These are phyloP conservation scores for Eupithecia tripunctaria DNA, from an alignment of 2,888 invertebrate species.

Conservation along the genomic window DNA sequence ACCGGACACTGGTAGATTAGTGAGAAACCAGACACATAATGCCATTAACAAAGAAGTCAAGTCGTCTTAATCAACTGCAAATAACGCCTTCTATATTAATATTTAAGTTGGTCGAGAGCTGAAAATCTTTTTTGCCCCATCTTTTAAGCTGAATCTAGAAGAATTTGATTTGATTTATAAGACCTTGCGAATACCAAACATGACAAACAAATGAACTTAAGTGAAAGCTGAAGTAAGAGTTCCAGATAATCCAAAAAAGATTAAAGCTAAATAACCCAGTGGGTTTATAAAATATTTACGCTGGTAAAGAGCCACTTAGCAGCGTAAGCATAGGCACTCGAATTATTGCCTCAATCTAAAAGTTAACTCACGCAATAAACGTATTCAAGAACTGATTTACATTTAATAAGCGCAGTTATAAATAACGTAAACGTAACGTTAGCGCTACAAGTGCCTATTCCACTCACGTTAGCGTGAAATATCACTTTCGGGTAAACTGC, in stretches of 20 bases:
- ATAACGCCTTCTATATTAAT: background rate
- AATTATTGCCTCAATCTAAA: constrained; percentile 27
- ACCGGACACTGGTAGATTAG: too few species aligned
- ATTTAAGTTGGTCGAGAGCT: background rate
- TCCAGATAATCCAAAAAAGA: background rate
- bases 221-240: background rate
- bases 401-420: constrained; percentile 25
- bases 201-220: background rate
- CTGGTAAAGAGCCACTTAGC: constrained; percentile 25
- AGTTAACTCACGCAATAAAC: constrained; percentile 30
- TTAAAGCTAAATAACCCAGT: constrained; percentile 13
- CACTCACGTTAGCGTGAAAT: constrained; percentile 17
- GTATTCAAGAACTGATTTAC: constrained; percentile 20
- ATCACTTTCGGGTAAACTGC: constrained; percentile 4
- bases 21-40: too few species aligned
- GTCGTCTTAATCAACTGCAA: too few species aligned
- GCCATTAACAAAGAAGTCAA: too few species aligned
- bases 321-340: constrained; percentile 22
- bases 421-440: constrained; percentile 19
- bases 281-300: constrained; percentile 14
- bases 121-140: background rate
- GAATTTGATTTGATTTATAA: background rate
- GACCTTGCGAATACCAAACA: background rate
- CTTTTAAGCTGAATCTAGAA: background rate
- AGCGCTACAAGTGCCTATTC: constrained; percentile 21